phyloP scores from a whole-genome alignment of 2,888 invertebrate species.

The Hemicrepidius hirtus region DNA sequence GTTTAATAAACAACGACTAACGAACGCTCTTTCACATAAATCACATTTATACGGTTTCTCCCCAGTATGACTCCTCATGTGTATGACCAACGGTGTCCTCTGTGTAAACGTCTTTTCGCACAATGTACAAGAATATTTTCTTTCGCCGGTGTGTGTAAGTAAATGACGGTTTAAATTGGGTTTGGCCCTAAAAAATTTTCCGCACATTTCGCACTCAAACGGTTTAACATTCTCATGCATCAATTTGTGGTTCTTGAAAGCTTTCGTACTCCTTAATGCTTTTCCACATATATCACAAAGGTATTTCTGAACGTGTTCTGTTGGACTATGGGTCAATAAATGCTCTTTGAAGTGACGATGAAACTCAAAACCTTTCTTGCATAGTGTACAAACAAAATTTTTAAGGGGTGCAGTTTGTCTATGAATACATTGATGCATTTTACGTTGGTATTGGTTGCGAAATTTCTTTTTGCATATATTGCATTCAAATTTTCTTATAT shows the following conservation, averaged over 20 bases:
- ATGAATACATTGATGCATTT: no score
- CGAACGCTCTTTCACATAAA: conserved; percentile 76
- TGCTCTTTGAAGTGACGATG: no score
- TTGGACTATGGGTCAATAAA: no score
- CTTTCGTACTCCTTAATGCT: neutral
- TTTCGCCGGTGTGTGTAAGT: conserved; percentile 73
- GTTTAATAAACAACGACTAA: conserved; percentile 77
- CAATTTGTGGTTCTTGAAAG: neutral
- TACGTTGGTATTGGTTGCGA: no score
- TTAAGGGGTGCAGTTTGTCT: no score
- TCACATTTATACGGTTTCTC: conserved; percentile 76
- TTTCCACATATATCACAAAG: neutral
- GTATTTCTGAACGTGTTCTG: no score
- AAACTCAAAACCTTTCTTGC: neutral
- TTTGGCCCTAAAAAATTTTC: conserved; percentile 71
- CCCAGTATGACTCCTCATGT: conserved; percentile 64
- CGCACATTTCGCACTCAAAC: conserved; percentile 72
- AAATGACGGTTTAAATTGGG: conserved; percentile 73
- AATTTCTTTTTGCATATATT: no score
- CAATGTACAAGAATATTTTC: conserved; percentile 66
- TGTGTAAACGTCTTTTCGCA: conserved; percentile 48
- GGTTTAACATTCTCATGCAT: conserved; percentile 37
- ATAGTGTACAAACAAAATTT: neutral
- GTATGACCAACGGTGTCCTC: conserved; percentile 50
- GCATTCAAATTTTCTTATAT: no score